These are phyloP conservation scores for Arctocebus calabarensis DNA, from an alignment of 2,797 vertebrate genomes.

Conservation along the genomic window DNA sequence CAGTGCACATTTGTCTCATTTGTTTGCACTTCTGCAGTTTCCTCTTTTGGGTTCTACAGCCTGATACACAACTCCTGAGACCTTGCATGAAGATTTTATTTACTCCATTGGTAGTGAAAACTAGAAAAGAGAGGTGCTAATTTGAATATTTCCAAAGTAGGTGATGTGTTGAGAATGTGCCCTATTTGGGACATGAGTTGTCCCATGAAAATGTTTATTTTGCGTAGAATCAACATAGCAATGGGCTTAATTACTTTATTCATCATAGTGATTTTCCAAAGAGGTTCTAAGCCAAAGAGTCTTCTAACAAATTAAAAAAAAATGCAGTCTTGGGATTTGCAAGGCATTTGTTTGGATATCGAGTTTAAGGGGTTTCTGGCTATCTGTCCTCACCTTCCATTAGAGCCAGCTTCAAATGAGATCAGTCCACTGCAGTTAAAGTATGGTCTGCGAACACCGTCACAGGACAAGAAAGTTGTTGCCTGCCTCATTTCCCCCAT, in stretches of 20 bases:
- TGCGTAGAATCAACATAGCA: neutral
- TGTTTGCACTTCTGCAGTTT: neutral
- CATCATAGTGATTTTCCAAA: neutral
- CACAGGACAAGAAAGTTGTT: accelerated
- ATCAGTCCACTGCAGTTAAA: neutral
- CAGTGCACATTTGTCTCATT: neutral
- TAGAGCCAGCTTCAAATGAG: neutral
- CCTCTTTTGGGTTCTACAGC: neutral
- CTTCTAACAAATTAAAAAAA: neutral
- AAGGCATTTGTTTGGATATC: neutral
- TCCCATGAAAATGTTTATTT: neutral
- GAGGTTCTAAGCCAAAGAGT: neutral
- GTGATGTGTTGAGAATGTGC: neutral
- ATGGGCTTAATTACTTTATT: neutral
- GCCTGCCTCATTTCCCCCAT: neutral
- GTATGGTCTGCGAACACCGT: accelerated
- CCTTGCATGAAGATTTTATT: neutral
- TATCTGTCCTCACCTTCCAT: neutral
- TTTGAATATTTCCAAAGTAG: neutral
- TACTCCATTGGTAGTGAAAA: neutral
- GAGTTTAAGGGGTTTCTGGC: neutral
- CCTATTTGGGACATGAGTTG: neutral
- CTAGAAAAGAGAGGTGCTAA: neutral
- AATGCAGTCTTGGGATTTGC: neutral
- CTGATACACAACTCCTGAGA: neutral